Base-by-base conservation (phyloP, 2,113 vertebrate genomes). In the Tautogolabrus adspersus region DNA sequence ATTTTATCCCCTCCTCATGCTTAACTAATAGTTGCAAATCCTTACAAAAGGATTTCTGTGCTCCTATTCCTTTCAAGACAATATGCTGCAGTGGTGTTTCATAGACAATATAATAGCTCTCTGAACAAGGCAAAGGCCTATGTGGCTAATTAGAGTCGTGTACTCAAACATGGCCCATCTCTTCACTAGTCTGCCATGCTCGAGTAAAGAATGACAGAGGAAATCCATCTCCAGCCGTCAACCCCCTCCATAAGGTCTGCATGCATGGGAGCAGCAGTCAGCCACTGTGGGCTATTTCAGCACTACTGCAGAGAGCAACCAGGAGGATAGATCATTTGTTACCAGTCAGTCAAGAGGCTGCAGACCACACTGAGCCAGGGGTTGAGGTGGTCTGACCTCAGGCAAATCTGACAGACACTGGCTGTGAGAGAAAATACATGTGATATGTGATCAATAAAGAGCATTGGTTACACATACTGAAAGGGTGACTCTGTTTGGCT, bases 81-180 rank as follows among this genome's bases (percentile, higher is more conserved):
- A 85, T 65, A 46, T 55, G 4, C 13, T 79, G 71, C 70, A 59
- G 68, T 42, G 72, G 70, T 58, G 75, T 59, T 86, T 89, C 76
- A 81, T 64, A 86, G 57, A 73, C 66, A 57, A 38, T 52, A 63
- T 89, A 87, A 87, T 82, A 70, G 80, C 72, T 73, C 79, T 70
- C 30, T 8, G 74, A 82, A 84, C 77, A 84, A 86, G 85, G 78
- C 71, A 77, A 72, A 75, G 60, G 82, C 76, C 82, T 86, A 19
- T 34, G 77, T 82, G 86, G 81, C 86, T 92, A 93, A 93, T 94
- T 93, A 93, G 86, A 85, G 76, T 86, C 38, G 66, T 65, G 71
- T 76, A 84, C 77, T 85, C 79, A 85, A 90, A 88, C 86, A 89
- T 77, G 83, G 86, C 79, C 87, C 80, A 79, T 89, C 81, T 89